These are phyloP conservation scores for Xylocopa sonorina DNA, from an alignment of 1,140 invertebrate genomes.

Conservation along the genomic window DNA sequence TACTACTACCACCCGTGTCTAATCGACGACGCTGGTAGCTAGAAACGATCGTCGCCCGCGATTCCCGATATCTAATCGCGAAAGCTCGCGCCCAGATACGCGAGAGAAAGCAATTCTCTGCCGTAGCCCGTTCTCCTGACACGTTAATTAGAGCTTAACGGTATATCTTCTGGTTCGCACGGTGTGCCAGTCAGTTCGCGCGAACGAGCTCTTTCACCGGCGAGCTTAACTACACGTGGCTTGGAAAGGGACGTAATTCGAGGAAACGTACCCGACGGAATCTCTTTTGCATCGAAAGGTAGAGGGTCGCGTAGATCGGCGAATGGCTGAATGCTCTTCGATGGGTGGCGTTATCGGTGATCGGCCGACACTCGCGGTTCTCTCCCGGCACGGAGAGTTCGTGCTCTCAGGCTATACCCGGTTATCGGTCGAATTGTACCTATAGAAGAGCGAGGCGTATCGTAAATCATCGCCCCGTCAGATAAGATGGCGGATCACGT, in stretches of 20 bases:
- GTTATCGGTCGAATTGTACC: slow-evolving; percentile 51
- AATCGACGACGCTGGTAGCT: slow-evolving; percentile 61
- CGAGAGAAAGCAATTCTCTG: slow-evolving; percentile 51
- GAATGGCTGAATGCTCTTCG: slow-evolving; percentile 58
- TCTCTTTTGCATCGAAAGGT: too few species aligned
- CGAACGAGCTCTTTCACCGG: not conserved
- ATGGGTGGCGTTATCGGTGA: slow-evolving; percentile 59
- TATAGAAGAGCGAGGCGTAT: slow-evolving; percentile 38
- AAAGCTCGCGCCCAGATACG: slow-evolving; percentile 40
- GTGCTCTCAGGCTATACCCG: slow-evolving; percentile 25
- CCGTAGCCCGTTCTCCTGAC: not conserved
- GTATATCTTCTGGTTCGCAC: not conserved
- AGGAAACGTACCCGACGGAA: not conserved
- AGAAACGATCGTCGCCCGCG: slow-evolving; percentile 49
- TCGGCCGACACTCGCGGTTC: slow-evolving; percentile 53
- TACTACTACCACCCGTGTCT: slow-evolving; percentile 68
- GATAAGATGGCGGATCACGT: slow-evolving; percentile 65
- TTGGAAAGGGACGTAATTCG: slow-evolving; percentile 24
- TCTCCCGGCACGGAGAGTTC: slow-evolving; percentile 13
- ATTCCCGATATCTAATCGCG: slow-evolving; percentile 66
- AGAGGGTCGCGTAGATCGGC: too few species aligned
- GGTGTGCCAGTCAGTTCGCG: not conserved
- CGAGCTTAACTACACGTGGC: not conserved
- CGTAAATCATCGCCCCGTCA: slow-evolving; percentile 57
- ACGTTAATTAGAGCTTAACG: slow-evolving; percentile 27